Evolutionary conservation across 2,888 invertebrate genomes (phyloP).

Genomic region (Drosophila kanekoi): DNA sequence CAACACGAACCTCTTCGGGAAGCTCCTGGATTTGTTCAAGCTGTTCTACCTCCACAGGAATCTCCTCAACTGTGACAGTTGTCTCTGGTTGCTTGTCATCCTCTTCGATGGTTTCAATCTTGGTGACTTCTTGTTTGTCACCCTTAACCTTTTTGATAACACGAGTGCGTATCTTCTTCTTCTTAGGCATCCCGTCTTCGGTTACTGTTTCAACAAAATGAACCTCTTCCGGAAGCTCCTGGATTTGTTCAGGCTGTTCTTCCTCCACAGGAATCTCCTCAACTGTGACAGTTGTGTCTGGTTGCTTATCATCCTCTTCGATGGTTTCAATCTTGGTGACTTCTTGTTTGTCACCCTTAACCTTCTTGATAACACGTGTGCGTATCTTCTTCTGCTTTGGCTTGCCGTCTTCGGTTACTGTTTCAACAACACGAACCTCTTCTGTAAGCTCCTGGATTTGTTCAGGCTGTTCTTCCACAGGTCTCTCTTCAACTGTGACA

Average conservation of each 20-base stretch:
- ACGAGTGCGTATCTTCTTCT: slow-evolving; percentile 49
- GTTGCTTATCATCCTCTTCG: slow-evolving; percentile 43
- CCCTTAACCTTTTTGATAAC: slow-evolving; percentile 51
- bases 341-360: slow-evolving; percentile 47
- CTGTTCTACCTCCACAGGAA: slow-evolving; percentile 35
- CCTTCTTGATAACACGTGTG: slow-evolving; percentile 48
- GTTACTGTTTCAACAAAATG: slow-evolving; percentile 35
- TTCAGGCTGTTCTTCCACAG: slow-evolving; percentile 9
- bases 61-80: slow-evolving; percentile 46
- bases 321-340: slow-evolving; percentile 49
- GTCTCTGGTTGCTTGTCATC: slow-evolving; percentile 49
- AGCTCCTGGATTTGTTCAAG: slow-evolving; percentile 38
- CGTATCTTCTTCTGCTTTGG: slow-evolving; percentile 48
- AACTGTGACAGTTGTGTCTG: slow-evolving; percentile 42
- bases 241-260: slow-evolving; percentile 27
- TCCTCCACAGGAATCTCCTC: slow-evolving; percentile 43
- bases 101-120: slow-evolving; percentile 53
- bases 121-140: slow-evolving; percentile 51
- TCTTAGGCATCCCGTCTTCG: slow-evolving; percentile 47
- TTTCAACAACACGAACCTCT: slow-evolving; percentile 42
- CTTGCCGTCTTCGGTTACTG: slow-evolving; percentile 39
- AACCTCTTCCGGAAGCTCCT: slow-evolving; percentile 46
- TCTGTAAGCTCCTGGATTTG: slow-evolving; percentile 43
- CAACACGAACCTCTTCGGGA: slow-evolving; percentile 46
- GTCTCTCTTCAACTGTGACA: not conserved